Conservation (phyloP, 2,888 invertebrate genomes). For the Subacronicta megacephala region DNA sequence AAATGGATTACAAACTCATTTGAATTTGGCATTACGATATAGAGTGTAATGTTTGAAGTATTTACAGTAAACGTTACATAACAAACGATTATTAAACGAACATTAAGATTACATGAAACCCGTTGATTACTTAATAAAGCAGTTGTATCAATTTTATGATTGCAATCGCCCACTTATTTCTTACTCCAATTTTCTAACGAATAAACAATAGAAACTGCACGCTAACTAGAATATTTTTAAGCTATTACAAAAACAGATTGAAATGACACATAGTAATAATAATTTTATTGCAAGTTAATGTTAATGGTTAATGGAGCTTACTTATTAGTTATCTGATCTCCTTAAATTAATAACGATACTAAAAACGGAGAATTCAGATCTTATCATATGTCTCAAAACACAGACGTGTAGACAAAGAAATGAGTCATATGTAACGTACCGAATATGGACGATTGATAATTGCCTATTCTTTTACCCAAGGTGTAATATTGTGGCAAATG, state of each 20-base stretch:
- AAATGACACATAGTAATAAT: conserved; percentile 23
- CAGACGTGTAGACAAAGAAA: conserved; percentile 8
- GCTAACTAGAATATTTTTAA: conserved; percentile 33
- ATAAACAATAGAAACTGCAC: conserved; percentile 29
- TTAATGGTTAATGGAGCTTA: conserved; percentile 22
- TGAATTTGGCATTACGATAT: background rate
- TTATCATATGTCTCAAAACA: background rate
- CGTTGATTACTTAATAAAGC: conserved; percentile 23
- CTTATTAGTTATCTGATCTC: conserved; percentile 6
- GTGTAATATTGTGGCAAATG: conserved; percentile 23
- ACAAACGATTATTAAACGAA: conserved; percentile 11
- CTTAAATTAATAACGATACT: conserved; percentile 11
- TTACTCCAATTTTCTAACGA: conserved; percentile 35
- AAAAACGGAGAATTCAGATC: conserved; percentile 13
- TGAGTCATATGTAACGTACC: conserved; percentile 5
- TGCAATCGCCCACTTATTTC: conserved; percentile 21
- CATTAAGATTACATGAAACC: conserved; percentile 23
- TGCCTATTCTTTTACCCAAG: conserved; percentile 11
- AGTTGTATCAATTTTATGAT: conserved; percentile 16
- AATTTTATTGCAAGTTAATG: conserved; percentile 32
- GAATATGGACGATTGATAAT: conserved; percentile 7
- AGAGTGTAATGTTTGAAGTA: background rate
- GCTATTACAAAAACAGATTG: conserved; percentile 29
- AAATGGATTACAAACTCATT: too few relatives aligned
- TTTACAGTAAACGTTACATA: conserved; percentile 10